Evolutionary conservation across 2,113 vertebrate genomes (phyloP), one percentile per base, ranked within the genome.

Genomic region (Stigmatopora argus): DNA sequence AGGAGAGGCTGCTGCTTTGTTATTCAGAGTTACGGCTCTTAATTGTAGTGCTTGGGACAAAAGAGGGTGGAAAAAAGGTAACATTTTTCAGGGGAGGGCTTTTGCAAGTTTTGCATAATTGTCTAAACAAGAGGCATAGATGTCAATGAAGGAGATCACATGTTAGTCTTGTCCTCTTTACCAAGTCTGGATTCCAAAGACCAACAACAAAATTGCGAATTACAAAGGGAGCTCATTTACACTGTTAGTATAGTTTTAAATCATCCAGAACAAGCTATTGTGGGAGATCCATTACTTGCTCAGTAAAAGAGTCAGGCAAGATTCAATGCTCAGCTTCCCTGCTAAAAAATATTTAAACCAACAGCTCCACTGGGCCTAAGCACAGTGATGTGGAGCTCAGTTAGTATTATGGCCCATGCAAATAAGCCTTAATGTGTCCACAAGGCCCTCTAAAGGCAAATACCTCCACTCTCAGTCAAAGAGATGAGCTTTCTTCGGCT

Each of bases 381-480:
- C 78, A 75, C 79, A 78, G 85, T 70, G 75, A 81, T 77, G 84
- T 57, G 80, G 62, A 85, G 80, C 78, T 84, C 85, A 71, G 76
- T 82, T 85, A 78, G 82, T 55, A 70, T 89, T 89, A 90, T 87
- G 78, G 82, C 84, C 59, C 86, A 87, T 88, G 87, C 87, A 90
- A 90, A 90, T 88, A 72, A 87, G 77, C 80, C 72, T 86, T 89
- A 90, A 89, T 90, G 86, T 88, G 86, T 87, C 88, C 88, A 89
- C 81, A 73, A 89, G 87, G 85, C 83, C 87, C 85, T 88, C 81
- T 87, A 88, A 89, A 90, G 84, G 74, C 79, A 86, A 89, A 88
- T 83, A 85, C 85, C 85, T 86, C 82, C 67, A 78, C 78, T 78
- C 83, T 83, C 77, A 77, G 74, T 86, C 73, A 68, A 70, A 73